Percentiles rank a stretch among this genome's conserved stretches.
Conservation (phyloP, 2,888 invertebrate genomes). For the Didymodactylos carnosus region DNA sequence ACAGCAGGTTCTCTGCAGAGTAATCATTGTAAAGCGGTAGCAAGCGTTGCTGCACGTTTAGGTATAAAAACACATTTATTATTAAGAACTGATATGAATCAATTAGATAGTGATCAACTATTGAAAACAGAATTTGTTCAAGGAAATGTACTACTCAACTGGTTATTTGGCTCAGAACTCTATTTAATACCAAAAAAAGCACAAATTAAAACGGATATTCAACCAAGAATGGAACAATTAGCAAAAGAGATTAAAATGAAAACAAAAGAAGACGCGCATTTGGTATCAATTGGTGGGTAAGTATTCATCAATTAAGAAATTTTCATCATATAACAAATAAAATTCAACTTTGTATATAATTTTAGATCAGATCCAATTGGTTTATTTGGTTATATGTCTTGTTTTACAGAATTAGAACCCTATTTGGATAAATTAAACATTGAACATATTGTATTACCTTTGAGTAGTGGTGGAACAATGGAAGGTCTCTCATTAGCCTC, state of each 20-base stretch:
- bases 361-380: slow-evolving; percentile 22
- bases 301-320: background rate
- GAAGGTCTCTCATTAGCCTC: slow-evolving; percentile 27
- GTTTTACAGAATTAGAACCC: slow-evolving; percentile 23
- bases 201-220: slow-evolving; percentile 2
- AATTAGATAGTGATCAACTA: background rate
- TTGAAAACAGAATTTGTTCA: too few species aligned
- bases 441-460: slow-evolving; percentile 26
- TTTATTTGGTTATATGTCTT: slow-evolving; percentile 25
- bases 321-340: too few species aligned
- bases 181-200: slow-evolving; percentile 10
- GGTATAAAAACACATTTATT: slow-evolving; percentile 23
- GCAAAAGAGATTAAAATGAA: slow-evolving; percentile 17
- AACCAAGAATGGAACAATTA: slow-evolving; percentile 4
- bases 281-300: slow-evolving; percentile 25
- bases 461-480: slow-evolving; percentile 28
- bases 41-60: slow-evolving; percentile 21
- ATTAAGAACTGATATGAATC: slow-evolving; percentile 18
- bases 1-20: slow-evolving; percentile 27
- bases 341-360: background rate
- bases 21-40: slow-evolving; percentile 26
- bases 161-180: slow-evolving; percentile 1
- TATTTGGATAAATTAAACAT: slow-evolving; percentile 17
- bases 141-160: slow-evolving; percentile 7
- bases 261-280: slow-evolving; percentile 22